Base-by-base conservation (phyloP, 2,113 vertebrate species). In the Cinclus cinclus region DNA sequence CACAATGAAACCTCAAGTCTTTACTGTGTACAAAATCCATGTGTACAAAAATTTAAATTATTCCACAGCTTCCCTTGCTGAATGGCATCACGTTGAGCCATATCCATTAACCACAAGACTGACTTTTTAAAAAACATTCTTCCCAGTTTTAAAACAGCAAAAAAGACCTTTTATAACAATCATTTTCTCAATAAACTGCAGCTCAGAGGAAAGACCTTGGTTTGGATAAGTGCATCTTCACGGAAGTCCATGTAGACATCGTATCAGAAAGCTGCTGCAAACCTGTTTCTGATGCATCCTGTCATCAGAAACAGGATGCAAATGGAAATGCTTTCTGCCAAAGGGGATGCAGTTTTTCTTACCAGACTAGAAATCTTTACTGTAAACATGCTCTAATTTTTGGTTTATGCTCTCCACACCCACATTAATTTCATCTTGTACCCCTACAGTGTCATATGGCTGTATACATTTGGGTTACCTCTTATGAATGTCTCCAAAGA, bases 91-190 rank as follows among this genome's bases (percentile, higher is more conserved):
- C 35, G 76, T 67, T 65, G 87, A 94, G 50, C 33, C 47, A 90
- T 92, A 95, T 96, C 97, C 93, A 96, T 92, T 87, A 96, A 67
- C 37, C 44, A 56, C 60, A 89, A 87, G 67, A 41, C 28, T 78
- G 59, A 96, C 78, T 95, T 62, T 62, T 31, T 19, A 42, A 62
- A 65, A 91, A 86, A 76, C 73, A 39, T 23, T 75, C 91, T 88
- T 89, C 55, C 67, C 55, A 85, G 33, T 50, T 81, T 75, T 87
- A 65, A 86, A 87, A 63, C 60, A 92, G 69, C 60, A 84, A 89
- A 88, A 94, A 94, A 80, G 59, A 73, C 18, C 28, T 12, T 89
- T 83, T 65, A 75, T 87, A 78, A 81, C 76, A 94, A 78, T 81
- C 55, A 77, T 79, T 92, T 94, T 41, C 56, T 74, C 53, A 56